These are phyloP conservation scores for Panagrolaimus sp. DNA, from an alignment of 1,140 invertebrate species.

Conservation along the genomic window DNA sequence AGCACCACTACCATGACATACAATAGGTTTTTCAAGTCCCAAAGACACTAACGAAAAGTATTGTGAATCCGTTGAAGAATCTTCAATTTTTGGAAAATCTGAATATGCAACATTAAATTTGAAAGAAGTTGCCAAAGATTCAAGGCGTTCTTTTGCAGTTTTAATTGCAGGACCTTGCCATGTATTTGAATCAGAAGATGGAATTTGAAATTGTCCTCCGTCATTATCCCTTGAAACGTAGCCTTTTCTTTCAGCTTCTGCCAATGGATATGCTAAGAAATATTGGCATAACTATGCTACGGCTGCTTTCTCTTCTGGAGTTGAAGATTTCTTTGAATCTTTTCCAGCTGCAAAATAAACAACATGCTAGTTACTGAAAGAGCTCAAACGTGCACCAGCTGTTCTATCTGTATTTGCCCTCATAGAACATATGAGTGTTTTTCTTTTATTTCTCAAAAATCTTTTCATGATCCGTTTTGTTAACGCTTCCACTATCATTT, in stretches of 20 bases:
- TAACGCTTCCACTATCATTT: too few relatives aligned
- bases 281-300: slow-evolving; percentile 17
- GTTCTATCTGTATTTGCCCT: too few relatives aligned
- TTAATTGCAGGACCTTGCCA: slow-evolving; percentile 49
- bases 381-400: too few relatives aligned
- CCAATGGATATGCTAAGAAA: slow-evolving; percentile 9
- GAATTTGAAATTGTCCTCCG: not conserved
- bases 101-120: slow-evolving; percentile 82
- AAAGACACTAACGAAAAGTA: slow-evolving; percentile 84
- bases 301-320: slow-evolving; percentile 26
- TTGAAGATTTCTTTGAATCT: slow-evolving; percentile 48
- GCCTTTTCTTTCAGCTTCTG: slow-evolving; percentile 6
- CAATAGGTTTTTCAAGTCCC: slow-evolving; percentile 80
- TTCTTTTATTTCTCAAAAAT: too few relatives aligned
- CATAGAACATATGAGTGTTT: too few relatives aligned
- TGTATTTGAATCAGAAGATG: slow-evolving; percentile 5
- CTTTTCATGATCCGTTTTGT: too few relatives aligned
- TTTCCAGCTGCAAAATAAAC: slow-evolving; percentile 18
- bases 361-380: too few relatives aligned
- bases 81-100: slow-evolving; percentile 81
- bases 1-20: slow-evolving; percentile 80
- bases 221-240: slow-evolving; percentile 15
- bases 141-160: slow-evolving; percentile 75
- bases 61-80: slow-evolving; percentile 73
- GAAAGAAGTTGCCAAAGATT: slow-evolving; percentile 76